Percentiles rank a stretch among this genome's conserved stretches.
phyloP scores from a whole-genome alignment of 2,797 vertebrate genomes.

The Pseudochirops corinnae region DNA sequence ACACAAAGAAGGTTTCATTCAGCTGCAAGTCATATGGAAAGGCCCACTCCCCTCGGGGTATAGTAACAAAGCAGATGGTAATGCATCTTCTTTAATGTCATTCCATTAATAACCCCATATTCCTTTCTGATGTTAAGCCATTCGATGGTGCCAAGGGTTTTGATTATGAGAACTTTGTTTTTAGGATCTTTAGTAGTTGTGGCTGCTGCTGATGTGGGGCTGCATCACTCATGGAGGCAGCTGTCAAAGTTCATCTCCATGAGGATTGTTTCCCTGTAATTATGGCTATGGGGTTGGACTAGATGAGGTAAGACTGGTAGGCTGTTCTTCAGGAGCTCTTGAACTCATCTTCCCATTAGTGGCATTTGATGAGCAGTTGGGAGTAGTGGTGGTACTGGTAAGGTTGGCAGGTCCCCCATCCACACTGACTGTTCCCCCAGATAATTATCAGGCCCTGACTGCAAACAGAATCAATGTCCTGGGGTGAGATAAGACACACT shows the following conservation, averaged over 20 bases:
- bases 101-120: not conserved
- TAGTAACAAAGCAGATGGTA: not conserved
- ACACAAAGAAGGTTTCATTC: not conserved
- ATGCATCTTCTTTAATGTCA: not conserved
- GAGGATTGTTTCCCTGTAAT: not conserved
- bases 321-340: not conserved
- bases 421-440: not conserved
- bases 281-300: not conserved
- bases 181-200: not conserved
- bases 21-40: slow-evolving; percentile 1
- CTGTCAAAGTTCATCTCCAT: not conserved
- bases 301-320: not conserved
- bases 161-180: not conserved
- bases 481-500: not conserved
- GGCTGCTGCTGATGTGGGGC: not conserved
- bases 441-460: not conserved
- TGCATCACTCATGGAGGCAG: not conserved
- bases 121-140: not conserved
- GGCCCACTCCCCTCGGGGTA: not conserved
- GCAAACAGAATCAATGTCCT: not conserved
- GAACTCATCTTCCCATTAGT: not conserved
- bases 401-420: not conserved
- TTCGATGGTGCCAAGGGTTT: not conserved
- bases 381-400: not conserved
- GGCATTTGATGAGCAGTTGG: not conserved